Evolutionary conservation across 2,797 vertebrate genomes (phyloP), one percentile per base, ranked within the genome.

Genomic region (Otolemur crassicaudatus): DNA sequence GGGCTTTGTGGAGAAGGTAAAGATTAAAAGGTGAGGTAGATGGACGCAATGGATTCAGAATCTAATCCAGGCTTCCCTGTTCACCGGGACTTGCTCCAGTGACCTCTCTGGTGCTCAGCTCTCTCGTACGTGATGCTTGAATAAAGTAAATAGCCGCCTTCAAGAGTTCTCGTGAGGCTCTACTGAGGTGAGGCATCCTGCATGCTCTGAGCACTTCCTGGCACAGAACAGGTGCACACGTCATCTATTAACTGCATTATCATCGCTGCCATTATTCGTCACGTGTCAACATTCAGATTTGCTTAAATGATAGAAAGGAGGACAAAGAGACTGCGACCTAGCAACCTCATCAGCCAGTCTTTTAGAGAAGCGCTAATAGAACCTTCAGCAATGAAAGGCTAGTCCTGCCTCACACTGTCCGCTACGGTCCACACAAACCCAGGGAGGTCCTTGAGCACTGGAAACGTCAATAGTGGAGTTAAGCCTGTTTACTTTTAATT

Each of bases 381-480:
- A 67, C 12, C 25, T 88, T 27, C 3, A 69, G 61, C 23, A 20
- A 31, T 20, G 56, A 56, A 81, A 49, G 17, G 46, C 10, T 34
- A 17, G 9, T 27, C 72, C 53, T 90, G 0, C 8, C 11, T 17
- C 3, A 9, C 2, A 58, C 29, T 80, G 22, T 19, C n/a, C 23
- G 13, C 16, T 6, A 16, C 7, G 12, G 20, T 19, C 19, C 79
- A 65, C 29, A 49, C 23, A 75, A 82, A 53, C 11, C 43, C 4
- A 25, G 0, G 1, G 40, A 53, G 27, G 3, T 23, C 16, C 12
- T 7, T 43, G 7, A n/a, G 20, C 3, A 3, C 72, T 37, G 17
- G 43, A 75, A 63, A 46, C 13, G 17, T 34, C 69, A 80, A 7
- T 0, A 0, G 53, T 43, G 11, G 17, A 22, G 65, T 73, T 65